A percentile compares a stretch with the other conserved stretches of the same genome.
phyloP scores from a whole-genome alignment of 2,797 vertebrate species.

The Spea hammondii region DNA sequence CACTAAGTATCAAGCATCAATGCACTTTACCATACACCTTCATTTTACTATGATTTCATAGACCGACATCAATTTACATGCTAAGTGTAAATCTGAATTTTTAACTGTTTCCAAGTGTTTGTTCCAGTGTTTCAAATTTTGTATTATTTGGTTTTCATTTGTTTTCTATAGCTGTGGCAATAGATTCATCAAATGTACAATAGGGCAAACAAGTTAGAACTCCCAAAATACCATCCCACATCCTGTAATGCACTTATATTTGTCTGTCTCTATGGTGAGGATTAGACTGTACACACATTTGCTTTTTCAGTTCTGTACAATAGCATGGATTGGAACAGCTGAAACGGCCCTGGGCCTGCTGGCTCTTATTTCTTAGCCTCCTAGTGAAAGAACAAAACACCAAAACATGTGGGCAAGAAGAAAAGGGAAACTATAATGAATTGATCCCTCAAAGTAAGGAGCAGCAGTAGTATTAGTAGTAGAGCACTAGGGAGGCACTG shows the following conservation, averaged over 20 bases:
- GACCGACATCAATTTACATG: too few species aligned
- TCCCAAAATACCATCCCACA: conserved; percentile 44
- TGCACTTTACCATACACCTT: too few species aligned
- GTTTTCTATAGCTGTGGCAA: conserved; percentile 3
- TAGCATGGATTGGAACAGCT: conserved; percentile 30
- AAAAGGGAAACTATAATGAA: not conserved
- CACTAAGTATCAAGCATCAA: too few species aligned
- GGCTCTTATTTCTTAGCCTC: conserved; percentile 27
- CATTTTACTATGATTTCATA: too few species aligned
- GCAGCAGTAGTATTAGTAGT: too few species aligned
- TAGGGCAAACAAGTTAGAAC: conserved; percentile 41
- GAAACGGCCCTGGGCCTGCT: conserved; percentile 36
- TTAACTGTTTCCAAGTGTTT: not conserved
- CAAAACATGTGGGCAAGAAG: conserved; percentile 9
- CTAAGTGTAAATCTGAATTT: too few species aligned
- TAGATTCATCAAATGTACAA: conserved; percentile 35
- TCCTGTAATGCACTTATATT: conserved; percentile 38
- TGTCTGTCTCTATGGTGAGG: conserved; percentile 52
- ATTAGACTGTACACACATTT: conserved; percentile 33
- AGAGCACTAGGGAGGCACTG: too few species aligned
- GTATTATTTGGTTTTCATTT: not conserved
- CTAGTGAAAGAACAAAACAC: conserved; percentile 11
- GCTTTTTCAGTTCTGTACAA: conserved; percentile 12
- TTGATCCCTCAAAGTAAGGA: too few species aligned
- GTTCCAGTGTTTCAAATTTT: not conserved